Percentiles rank a stretch among this genome's conserved stretches.
These are phyloP conservation scores for Papilio glaucus DNA, from an alignment of 1,140 invertebrate genomes.

Conservation along the genomic window DNA sequence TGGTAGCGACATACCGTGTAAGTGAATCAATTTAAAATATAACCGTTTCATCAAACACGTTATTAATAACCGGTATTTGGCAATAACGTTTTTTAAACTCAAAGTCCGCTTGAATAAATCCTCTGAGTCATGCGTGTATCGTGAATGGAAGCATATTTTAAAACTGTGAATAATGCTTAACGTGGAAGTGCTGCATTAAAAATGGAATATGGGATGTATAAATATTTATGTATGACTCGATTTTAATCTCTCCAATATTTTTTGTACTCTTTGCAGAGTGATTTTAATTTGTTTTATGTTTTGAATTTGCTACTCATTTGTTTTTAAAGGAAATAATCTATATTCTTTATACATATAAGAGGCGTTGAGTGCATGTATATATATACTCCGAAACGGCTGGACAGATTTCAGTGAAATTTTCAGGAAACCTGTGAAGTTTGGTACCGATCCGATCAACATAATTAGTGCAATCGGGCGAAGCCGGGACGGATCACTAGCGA, in stretches of 20 bases:
- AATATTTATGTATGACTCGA: slow-evolving; percentile 4
- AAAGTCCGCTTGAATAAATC: neutral
- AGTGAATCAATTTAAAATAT: neutral
- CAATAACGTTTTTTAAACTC: neutral
- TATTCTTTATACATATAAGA: too few species aligned
- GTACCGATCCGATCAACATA: too few species aligned
- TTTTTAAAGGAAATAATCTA: too few species aligned
- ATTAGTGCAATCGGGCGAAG: too few species aligned
- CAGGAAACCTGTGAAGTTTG: too few species aligned
- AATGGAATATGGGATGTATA: neutral
- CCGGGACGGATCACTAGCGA: too few species aligned
- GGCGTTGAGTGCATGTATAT: too few species aligned
- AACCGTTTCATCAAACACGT: slow-evolving; percentile 3
- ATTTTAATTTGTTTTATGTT: neutral
- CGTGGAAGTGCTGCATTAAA: neutral
- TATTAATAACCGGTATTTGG: slow-evolving; percentile 13
- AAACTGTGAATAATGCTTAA: slow-evolving; percentile 22
- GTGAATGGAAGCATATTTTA: slow-evolving; percentile 22
- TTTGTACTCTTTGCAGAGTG: neutral
- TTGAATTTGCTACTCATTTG: neutral
- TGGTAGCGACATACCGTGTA: neutral
- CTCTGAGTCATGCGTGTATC: slow-evolving; percentile 2
- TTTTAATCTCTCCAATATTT: neutral
- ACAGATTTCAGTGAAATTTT: too few species aligned
- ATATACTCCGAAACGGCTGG: too few species aligned